Evolutionary conservation across 2,888 invertebrate species (phyloP), one percentile per base, ranked within the genome.

Genomic region (Euproctis similis): DNA sequence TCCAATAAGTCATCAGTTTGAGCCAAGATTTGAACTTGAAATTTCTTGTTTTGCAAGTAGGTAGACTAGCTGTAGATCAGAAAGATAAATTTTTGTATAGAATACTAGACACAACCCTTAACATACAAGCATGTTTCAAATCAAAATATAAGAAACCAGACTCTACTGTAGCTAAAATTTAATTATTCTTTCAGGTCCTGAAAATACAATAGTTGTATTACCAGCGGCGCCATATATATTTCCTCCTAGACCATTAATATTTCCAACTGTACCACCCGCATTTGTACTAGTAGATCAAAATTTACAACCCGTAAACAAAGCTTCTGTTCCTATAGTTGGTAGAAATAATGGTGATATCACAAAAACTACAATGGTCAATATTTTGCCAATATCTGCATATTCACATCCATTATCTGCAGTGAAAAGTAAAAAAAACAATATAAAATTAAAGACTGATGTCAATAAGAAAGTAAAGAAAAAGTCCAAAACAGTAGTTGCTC

Each of bases 291-390:
- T 84, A 25, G 80, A 82, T 48, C 59, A 66, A 36, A 74, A 64
- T 52, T 43, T 77, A 40, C 76, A 74, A 47, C 34, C 70, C 31
- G 25, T 75, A 14, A 76, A 67, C 39, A 81, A 77, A 53, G 34
- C 63, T 12, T 24, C 64, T 20, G 52, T 70, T 39, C 68, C 74
- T 30, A 54, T 71, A 39, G 46, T 73, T 18, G 73, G 62, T 44
- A 76, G 74, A 60, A 74, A 57, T 42, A 63, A 40, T 42, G 68
- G 62, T 42, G 81, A 84, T 47, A 66, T 73, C 23, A 82, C 84
- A 12, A 84, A 70, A 67, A 84, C 84, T 17, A 84, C 84, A 17
- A 84, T 78, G 80, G 84, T 84, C 16, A 84, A 84, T 59, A 75
- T 82, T 35, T 52, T 82, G 37, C 84, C 84, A 12, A 81, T 84